A percentile compares a stretch with the other conserved stretches of the same genome.
phyloP scores from a whole-genome alignment of 2,888 invertebrate genomes.

The Amphipyra tragopoginis region DNA sequence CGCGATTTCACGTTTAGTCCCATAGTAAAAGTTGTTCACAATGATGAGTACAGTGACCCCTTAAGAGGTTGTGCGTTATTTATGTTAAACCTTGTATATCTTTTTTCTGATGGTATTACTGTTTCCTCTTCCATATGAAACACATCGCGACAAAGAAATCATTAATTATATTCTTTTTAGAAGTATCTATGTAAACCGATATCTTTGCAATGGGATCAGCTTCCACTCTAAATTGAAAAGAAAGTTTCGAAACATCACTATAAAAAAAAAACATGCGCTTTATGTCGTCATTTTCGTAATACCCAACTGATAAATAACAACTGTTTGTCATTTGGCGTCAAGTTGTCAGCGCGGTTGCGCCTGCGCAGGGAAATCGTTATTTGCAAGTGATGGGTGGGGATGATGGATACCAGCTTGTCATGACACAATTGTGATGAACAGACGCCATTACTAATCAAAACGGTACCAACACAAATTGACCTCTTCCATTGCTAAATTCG shows the following conservation, averaged over 20 bases:
- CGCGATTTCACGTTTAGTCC: no score
- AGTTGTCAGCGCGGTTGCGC: conserved; percentile 2
- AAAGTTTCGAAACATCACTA: not conserved
- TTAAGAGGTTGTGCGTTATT: no score
- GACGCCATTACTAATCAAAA: conserved; percentile 11
- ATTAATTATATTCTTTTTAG: conserved; percentile 4
- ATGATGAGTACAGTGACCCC: no score
- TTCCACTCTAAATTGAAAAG: conserved; percentile 18
- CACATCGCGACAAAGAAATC: conserved; percentile 16
- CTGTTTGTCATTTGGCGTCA: conserved; percentile 16
- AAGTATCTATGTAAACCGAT: conserved; percentile 23
- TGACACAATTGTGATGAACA: conserved; percentile 12
- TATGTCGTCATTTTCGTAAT: conserved; percentile 8
- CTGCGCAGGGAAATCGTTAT: not conserved
- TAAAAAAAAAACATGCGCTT: not conserved
- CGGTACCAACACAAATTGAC: conserved; percentile 13
- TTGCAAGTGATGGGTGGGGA: not conserved
- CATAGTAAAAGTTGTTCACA: no score
- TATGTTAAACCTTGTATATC: no score
- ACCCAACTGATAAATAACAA: conserved; percentile 14
- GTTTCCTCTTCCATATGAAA: not conserved
- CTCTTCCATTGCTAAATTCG: conserved; percentile 7
- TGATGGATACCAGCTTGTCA: conserved; percentile 19
- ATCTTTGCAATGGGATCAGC: conserved; percentile 16
- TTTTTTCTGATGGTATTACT: not conserved